Evolutionary conservation across 2,888 invertebrate genomes (phyloP).

Genomic region (Anaspis maculata): DNA sequence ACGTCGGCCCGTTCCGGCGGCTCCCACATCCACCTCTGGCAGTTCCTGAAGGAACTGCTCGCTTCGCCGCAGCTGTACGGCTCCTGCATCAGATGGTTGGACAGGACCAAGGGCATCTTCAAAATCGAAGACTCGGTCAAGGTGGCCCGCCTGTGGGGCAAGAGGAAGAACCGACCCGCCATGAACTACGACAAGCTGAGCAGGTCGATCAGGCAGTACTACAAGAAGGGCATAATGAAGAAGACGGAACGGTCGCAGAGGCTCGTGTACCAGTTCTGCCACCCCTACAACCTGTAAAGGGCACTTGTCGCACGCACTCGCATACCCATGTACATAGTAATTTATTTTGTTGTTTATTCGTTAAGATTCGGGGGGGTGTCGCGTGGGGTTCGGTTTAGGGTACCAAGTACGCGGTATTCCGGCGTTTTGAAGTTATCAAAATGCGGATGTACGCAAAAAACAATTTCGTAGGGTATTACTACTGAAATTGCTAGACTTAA

Average conservation of each 20-base stretch:
- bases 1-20: constrained; percentile 40
- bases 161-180: constrained; percentile 94
- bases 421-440: constrained; percentile 38
- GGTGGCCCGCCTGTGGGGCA: constrained; percentile 97
- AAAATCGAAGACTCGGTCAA: constrained; percentile 98
- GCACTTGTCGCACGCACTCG: too few relatives aligned
- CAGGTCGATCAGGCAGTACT: constrained; percentile 95
- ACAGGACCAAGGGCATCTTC: constrained; percentile 90
- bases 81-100: constrained; percentile 95
- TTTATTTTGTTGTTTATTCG: constrained; percentile 16
- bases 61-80: constrained; percentile 82
- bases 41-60: constrained; percentile 93
- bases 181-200: constrained; percentile 99
- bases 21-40: constrained; percentile 97
- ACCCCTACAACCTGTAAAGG: constrained; percentile 77
- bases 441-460: constrained; percentile 17
- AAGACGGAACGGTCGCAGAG: constrained; percentile 97
- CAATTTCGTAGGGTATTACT: constrained; percentile 37
- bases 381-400: too few relatives aligned
- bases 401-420: constrained; percentile 14
- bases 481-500: constrained; percentile 18
- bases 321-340: constrained; percentile 18
- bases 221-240: constrained; percentile 99
- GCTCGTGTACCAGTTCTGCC: constrained; percentile 97
- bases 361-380: too few relatives aligned